Base-by-base conservation (phyloP, 2,888 invertebrate species). In the Urechis unicinctus region DNA sequence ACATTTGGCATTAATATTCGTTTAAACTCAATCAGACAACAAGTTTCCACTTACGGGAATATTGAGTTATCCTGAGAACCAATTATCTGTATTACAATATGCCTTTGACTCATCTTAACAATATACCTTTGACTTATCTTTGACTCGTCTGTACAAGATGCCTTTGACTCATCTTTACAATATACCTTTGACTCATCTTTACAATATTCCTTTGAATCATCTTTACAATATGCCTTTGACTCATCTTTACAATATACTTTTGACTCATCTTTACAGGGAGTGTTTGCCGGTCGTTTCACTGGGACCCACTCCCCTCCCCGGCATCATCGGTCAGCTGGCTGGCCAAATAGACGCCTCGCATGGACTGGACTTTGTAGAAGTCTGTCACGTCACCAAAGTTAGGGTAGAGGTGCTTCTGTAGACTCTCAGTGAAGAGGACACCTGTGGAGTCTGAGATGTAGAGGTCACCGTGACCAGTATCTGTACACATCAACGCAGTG, bases 391-490 rank as follows among this genome's bases (percentile, higher is more conserved):
- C 69, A 9, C 63, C 64, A 57, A 60, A 70, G 65, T 75, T 76
- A 0, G 77, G 76, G 56, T 70, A 77, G 41, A 78, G 66, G 56
- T 78, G 77, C 26, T 66, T 62, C 22, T 57, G 53, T 4, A 78
- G 64, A 3, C 76, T 76, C 58, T 72, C 68, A 1, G 74, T 68
- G 60, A 69, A 78, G 13, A 78, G 55, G 25, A 75, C 60, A 1
- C 78, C 78, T 17, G 67, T 59, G 3, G 61, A 62, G 25, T 69
- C 74, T 1, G 77, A 77, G 0, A 72, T 74, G 63, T 74, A 77
- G 43, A 78, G 62, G 1, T 68, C 70, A 0, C 78, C 78, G 57
- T 72, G 68, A 2, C 77, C 76, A 28, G 73, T 72, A 58, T 77
- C 77, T 77, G 48, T 60, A n/a, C n/a, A n/a, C n/a, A n/a, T n/a